Base-by-base conservation (phyloP, 2,797 vertebrate species). In the Clarias fuscus region DNA sequence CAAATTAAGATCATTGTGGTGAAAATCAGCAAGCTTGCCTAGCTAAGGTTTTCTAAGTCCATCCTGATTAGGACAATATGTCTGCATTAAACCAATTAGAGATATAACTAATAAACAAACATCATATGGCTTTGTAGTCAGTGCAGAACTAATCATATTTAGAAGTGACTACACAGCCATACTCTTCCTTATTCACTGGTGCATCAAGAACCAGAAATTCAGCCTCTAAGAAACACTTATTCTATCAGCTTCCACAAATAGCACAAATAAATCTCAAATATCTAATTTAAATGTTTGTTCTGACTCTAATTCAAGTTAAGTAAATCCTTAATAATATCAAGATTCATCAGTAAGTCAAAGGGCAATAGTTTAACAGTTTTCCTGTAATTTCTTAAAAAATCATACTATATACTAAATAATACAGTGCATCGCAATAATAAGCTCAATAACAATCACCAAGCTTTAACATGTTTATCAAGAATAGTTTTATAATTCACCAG, bases 401-500 rank as follows among this genome's bases (percentile, higher is more conserved):
- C 77, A 15, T 8, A 65, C 15, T 64, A 27, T 62, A 67, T 53
- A 53, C 61, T 30, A 27, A 30, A 65, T 81, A 64, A 48, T 81
- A 43, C 37, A 22, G 65, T 33, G 58, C 33, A 33, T 40, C 58
- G 24, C 22, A 64, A 43, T 67, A 48, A 53, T 67, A 48, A 18
- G 62, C 14, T 24, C 7, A 59, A 78, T 58, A 61, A 56, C 48
- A 65, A 56, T n/a, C 13, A 17, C 58, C 70, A 65, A 2, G 20
- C 14, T 82, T 82, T 53, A 67, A 13, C 15, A 40, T 65, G 70
- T 82, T 72, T 13, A 75, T 53, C 71, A 67, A 56, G 27, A 65
- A 53, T 27, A 37, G 24, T 70, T 83, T 37, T 62, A 79, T 62
- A 71, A 78, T 58, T 27, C 18, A 71, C 53, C 40, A 15, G 59